Base-by-base conservation (phyloP, 2,113 vertebrate genomes). In the Conger conger region DNA sequence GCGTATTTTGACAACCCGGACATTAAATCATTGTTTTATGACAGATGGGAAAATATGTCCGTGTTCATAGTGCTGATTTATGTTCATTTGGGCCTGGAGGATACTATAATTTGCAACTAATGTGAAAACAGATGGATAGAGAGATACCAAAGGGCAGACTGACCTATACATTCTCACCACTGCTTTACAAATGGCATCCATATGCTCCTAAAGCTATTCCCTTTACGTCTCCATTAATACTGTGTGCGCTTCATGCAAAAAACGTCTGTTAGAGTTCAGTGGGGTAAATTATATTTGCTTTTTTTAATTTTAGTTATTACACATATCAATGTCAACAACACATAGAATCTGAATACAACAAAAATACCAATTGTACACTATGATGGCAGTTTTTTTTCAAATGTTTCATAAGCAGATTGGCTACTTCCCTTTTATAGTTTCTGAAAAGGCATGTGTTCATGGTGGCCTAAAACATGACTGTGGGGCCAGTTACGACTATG, bases 21-120 rank as follows among this genome's bases (percentile, higher is more conserved):
- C 96, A 96, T 96, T 99, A 97, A 97, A 97, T 98, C 97, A 97
- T 98, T 98, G 96, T 97, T 97, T 98, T 98, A 98, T 97, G 98
- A 98, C 96, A 96, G 97, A 97, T 95, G 96, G 97, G 96, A 96
- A 97, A 99, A 97, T 94, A 94, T 92, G 86, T 97, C 96, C 96
- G 94, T 93, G 96, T 96, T 99, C 95, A 91, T 92, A 90, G 92
- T 85, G 2, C 94, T 97, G 97, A 99, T 99, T 99, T 99, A 99
- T 96, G 96, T 95, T 95, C 96, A 97, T 97, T 95, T 91, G 93
- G 96, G 97, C 97, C 94, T 97, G 96, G 97, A 98, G 97, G 97
- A 97, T 97, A 96, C 96, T 97, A 95, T 97, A 97, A 96, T 96
- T 97, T 96, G 96, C 96, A 95, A 92, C 95, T 93, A 95, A 96